A percentile compares a stretch with the other conserved stretches of the same genome.
Conservation (phyloP, 2,113 vertebrate genomes). For the Cettia cetti region DNA sequence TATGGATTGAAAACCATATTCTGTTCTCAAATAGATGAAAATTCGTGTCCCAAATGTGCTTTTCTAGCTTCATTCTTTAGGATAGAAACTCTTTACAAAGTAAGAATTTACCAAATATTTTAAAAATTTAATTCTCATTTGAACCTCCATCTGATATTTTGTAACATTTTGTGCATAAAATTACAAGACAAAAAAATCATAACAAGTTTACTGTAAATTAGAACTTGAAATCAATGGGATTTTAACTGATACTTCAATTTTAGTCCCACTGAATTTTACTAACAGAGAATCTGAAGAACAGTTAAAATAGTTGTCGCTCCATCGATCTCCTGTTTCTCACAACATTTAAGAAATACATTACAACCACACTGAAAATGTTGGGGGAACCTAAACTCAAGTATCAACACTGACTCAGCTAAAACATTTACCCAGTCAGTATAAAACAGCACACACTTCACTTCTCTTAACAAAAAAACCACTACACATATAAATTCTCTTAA, state of each 20-base stretch:
- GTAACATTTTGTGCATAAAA: not conserved
- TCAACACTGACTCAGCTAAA: not conserved
- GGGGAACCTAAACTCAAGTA: not conserved
- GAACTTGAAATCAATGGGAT: not conserved
- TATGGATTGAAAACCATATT: not conserved
- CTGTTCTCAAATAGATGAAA: not conserved
- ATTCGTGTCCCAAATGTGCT: not conserved
- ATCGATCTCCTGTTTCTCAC: not conserved
- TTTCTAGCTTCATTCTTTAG: not conserved
- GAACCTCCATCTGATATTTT: not conserved
- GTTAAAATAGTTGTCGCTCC: not conserved
- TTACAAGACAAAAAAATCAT: not conserved
- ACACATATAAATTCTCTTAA: not conserved
- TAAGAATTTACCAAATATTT: not conserved
- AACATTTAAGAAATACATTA: not conserved
- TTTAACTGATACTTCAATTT: not conserved
- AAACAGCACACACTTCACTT: not conserved
- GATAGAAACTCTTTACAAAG: not conserved
- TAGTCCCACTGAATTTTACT: not conserved
- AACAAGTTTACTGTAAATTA: not conserved
- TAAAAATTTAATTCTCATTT: not conserved
- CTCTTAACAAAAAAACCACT: not conserved
- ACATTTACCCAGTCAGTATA: not conserved
- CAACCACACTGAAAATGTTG: not conserved
- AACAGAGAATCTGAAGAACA: not conserved